phyloP scores from a whole-genome alignment of 2,888 invertebrate species.

The Scotopteryx bipunctaria region DNA sequence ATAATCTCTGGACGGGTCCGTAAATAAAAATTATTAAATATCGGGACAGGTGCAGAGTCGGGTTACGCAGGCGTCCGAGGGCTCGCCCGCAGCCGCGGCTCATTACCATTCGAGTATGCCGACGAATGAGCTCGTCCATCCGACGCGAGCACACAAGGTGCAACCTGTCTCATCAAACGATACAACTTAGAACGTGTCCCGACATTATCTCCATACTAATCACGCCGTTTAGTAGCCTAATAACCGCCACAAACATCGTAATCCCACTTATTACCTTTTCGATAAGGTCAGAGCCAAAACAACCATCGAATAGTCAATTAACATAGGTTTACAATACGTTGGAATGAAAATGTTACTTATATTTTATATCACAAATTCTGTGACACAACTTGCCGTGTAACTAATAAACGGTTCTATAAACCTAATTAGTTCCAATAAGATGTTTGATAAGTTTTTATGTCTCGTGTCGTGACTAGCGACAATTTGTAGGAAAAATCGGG shows the following conservation, averaged over 20 bases:
- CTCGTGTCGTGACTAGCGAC: constrained; percentile 63
- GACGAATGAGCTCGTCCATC: constrained; percentile 67
- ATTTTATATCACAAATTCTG: constrained; percentile 48
- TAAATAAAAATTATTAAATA: constrained; percentile 78
- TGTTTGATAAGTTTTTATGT: constrained; percentile 73
- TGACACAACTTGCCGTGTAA: constrained; percentile 47
- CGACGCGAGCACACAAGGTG: constrained; percentile 56
- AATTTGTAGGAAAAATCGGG: constrained; percentile 58
- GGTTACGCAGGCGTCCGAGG: constrained; percentile 60
- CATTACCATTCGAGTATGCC: constrained; percentile 74
- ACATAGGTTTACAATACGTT: constrained; percentile 24
- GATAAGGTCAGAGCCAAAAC: constrained; percentile 40
- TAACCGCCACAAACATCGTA: constrained; percentile 52
- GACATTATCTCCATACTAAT: constrained; percentile 71
- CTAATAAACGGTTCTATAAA: constrained; percentile 64
- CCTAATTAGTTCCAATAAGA: constrained; percentile 68
- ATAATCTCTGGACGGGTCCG: constrained; percentile 74
- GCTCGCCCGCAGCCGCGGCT: constrained; percentile 42
- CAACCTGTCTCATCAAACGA: constrained; percentile 64
- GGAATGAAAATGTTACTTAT: constrained; percentile 27
- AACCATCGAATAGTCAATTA: constrained; percentile 34
- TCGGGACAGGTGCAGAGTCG: constrained; percentile 76
- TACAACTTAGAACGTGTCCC: constrained; percentile 51
- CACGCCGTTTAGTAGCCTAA: constrained; percentile 60
- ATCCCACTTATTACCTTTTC: constrained; percentile 35